Percentiles rank a stretch among this genome's conserved stretches.
phyloP scores from a whole-genome alignment of 2,797 vertebrate species.

The Lagocephalus sceleratus region DNA sequence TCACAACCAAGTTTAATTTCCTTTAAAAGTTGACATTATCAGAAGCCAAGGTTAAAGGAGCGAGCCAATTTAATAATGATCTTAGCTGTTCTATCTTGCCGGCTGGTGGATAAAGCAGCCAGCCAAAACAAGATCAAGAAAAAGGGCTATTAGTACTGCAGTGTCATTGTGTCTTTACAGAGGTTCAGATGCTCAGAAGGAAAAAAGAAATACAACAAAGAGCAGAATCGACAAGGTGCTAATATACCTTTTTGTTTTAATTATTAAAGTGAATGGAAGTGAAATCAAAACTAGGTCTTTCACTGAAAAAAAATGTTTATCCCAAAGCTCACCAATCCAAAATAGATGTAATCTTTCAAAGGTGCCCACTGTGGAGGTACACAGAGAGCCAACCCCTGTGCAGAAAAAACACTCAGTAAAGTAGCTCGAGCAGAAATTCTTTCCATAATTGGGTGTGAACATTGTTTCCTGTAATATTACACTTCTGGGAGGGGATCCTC shows the following conservation, averaged over 20 bases:
- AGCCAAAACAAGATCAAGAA: slow-evolving; percentile 58
- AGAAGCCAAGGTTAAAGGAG: slow-evolving; percentile 73
- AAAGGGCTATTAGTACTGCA: slow-evolving; percentile 50
- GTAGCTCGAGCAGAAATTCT: slow-evolving; percentile 38
- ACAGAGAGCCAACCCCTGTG: slow-evolving; percentile 9
- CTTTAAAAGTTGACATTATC: slow-evolving; percentile 75
- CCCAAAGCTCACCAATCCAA: slow-evolving; percentile 11
- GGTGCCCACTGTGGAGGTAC: slow-evolving; percentile 3
- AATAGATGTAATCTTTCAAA: slow-evolving; percentile 13
- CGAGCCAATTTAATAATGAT: slow-evolving; percentile 68
- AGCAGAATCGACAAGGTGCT: not conserved
- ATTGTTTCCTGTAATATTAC: slow-evolving; percentile 68
- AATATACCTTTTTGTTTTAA: too few species aligned
- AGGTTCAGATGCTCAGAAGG: slow-evolving; percentile 29
- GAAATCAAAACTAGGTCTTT: too few species aligned
- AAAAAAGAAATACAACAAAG: slow-evolving; percentile 11
- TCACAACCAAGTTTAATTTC: slow-evolving; percentile 72
- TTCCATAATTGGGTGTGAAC: slow-evolving; percentile 60
- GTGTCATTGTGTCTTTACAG: slow-evolving; percentile 53
- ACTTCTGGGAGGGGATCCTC: slow-evolving; percentile 51
- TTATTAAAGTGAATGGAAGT: too few species aligned
- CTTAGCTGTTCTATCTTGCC: slow-evolving; percentile 55
- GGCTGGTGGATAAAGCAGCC: slow-evolving; percentile 61
- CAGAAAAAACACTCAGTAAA: slow-evolving; percentile 23
- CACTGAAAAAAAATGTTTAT: not conserved